Evolutionary conservation across 2,888 invertebrate species (phyloP).

Genomic region (Dinocampus coccinellae): DNA sequence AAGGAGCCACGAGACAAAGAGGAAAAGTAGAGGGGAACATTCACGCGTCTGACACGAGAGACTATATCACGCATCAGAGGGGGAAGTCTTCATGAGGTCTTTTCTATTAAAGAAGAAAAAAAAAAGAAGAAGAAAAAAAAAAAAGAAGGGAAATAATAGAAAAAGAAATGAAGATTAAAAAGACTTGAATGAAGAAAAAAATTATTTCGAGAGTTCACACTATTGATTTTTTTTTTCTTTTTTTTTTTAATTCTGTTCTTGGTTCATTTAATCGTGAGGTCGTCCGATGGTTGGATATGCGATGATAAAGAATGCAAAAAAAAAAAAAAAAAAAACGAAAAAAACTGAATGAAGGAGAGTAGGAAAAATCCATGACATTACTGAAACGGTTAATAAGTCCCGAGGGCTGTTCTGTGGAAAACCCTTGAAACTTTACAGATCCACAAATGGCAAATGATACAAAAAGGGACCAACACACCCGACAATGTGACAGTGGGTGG

Average conservation of each 20-base stretch:
- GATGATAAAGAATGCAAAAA: not conserved
- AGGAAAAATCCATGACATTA: slow-evolving; percentile 34
- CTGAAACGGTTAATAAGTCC: slow-evolving; percentile 58
- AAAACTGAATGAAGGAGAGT: slow-evolving; percentile 4
- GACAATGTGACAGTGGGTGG: slow-evolving; percentile 42
- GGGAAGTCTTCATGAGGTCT: slow-evolving; percentile 2
- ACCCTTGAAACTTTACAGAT: slow-evolving; percentile 62
- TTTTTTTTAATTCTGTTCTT: not conserved
- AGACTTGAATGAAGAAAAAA: not conserved
- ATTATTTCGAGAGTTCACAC: not conserved
- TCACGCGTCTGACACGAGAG: slow-evolving; percentile 38
- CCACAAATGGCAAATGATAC: slow-evolving; percentile 34
- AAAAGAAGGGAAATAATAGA: not conserved
- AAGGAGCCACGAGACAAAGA: slow-evolving; percentile 15
- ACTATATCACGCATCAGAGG: slow-evolving; percentile 30
- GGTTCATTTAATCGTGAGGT: not conserved
- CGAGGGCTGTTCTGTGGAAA: slow-evolving; percentile 47
- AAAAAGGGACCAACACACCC: slow-evolving; percentile 42
- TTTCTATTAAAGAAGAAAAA: not conserved
- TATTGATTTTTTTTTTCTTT: too few species aligned
- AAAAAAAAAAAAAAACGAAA: not conserved
- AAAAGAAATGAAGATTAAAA: slow-evolving; percentile 5
- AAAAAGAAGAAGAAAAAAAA: not conserved
- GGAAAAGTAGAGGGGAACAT: slow-evolving; percentile 41
- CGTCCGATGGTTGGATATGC: not conserved